A percentile compares a stretch with the other conserved stretches of the same genome.
phyloP scores from a whole-genome alignment of 2,888 invertebrate genomes.

The Trachelus troglodyta region DNA sequence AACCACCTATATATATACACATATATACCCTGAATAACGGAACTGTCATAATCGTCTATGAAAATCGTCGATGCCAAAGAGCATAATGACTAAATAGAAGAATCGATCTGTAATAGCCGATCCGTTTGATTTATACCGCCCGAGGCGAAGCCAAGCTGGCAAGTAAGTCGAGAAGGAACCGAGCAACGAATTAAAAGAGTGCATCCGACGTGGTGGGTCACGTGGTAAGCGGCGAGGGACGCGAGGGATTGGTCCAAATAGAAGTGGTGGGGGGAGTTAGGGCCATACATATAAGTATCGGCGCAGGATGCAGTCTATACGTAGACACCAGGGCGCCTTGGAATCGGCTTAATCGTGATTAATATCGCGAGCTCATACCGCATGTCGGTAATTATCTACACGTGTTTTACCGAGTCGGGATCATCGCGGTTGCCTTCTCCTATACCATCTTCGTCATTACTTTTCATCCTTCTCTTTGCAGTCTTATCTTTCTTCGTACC shows the following conservation, averaged over 20 bases:
- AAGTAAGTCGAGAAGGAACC: not conserved
- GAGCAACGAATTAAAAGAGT: not conserved
- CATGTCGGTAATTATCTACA: conserved; percentile 55
- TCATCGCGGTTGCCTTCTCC: conserved; percentile 9
- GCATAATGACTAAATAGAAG: not conserved
- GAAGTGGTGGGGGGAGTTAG: conserved; percentile 9
- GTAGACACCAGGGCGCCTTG: conserved; percentile 33
- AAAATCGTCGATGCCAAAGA: not conserved
- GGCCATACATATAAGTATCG: conserved; percentile 20
- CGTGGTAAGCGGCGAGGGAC: not conserved
- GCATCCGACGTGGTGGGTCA: not conserved
- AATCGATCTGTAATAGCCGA: conserved; percentile 33
- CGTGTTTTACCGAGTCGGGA: conserved; percentile 48
- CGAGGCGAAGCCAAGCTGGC: conserved; percentile 9
- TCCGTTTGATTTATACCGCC: conserved; percentile 51
- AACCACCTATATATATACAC: not conserved
- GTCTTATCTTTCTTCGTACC: not conserved
- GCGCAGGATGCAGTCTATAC: conserved; percentile 17
- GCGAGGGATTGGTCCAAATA: not conserved
- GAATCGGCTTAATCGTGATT: conserved; percentile 58
- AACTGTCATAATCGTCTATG: not conserved
- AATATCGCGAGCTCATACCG: conserved; percentile 49
- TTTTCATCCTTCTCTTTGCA: not conserved
- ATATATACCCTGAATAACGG: not conserved
- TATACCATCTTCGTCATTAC: not conserved